Evolutionary conservation across 2,113 vertebrate species (phyloP), one percentile per base, ranked within the genome.

Genomic region (Centropristis striata): DNA sequence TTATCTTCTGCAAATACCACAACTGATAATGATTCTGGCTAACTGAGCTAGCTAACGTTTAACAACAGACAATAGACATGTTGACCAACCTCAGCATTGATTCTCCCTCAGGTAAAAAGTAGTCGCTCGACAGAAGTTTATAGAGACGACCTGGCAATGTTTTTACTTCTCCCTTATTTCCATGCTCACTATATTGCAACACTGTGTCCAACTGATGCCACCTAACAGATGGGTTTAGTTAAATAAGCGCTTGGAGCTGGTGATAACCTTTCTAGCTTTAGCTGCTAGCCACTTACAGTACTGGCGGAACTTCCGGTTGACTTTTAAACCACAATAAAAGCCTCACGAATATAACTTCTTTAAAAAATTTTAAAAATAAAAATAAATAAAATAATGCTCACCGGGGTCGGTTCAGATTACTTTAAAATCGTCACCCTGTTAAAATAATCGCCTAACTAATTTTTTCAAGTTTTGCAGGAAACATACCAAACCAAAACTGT

Each of bases 41-140:
- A 84, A 71, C 61, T 41, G 8, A 32, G 75, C 91, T 87, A 85
- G 89, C 86, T 89, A 85, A 66, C 49, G 10, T 60, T 76, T 69
- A 53, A 78, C 55, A 54, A 75, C 75, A 89, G 87, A 93, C 90
- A 92, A 93, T 88, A 84, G 89, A 78, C 60, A 63, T 75, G 74
- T 85, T 74, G 86, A 93, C 92, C 79, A 90, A 92, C 91, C 92
- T 92, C 88, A 59, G 86, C 81, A 88, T 81, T 65, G 86, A 76
- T 82, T 81, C 49, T 64, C 80, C 89, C 75, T 75, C 78, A 82
- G 84, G 79, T 86, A 74, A 65, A 81, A 88, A 86, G 87, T 67
- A 69, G 84, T 51, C 81, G 50, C 75, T 76, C 75, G 53, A 69
- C 25, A 71, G 55, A 76, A 70, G 71, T 86, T 86, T 57, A 81